phyloP scores from a whole-genome alignment of 2,888 invertebrate species.

The Cataglyphis albicans region DNA sequence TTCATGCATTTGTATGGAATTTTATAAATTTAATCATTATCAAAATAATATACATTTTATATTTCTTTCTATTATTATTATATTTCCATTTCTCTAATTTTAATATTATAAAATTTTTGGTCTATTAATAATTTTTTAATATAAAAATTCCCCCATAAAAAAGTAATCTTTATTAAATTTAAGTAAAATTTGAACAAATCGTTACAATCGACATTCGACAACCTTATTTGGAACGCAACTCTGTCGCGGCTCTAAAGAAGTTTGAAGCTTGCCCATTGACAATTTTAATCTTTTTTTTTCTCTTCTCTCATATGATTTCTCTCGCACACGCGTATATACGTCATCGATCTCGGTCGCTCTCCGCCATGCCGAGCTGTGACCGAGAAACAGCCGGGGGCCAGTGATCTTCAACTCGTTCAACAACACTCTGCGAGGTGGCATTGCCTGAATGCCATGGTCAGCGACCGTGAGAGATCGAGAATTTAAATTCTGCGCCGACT shows the following conservation, averaged over 20 bases:
- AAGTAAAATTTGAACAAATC: neutral
- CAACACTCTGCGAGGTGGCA: conserved; percentile 68
- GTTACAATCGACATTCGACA: neutral
- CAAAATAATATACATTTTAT: neutral
- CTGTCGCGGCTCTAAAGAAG: neutral
- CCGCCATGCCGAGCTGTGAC: conserved; percentile 66
- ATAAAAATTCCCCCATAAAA: neutral
- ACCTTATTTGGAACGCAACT: neutral
- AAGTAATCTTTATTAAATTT: neutral
- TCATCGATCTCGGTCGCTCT: conserved; percentile 68
- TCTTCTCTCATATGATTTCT: neutral
- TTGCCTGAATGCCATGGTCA: conserved; percentile 75
- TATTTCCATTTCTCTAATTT: neutral
- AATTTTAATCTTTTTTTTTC: neutral
- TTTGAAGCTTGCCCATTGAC: neutral
- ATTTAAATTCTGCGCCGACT: conserved; percentile 73
- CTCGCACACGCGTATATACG: conserved; percentile 28
- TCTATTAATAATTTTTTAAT: neutral
- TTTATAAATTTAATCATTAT: neutral
- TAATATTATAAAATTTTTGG: neutral
- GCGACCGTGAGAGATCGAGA: conserved; percentile 74
- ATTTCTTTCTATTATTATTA: neutral
- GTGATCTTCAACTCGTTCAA: conserved; percentile 75
- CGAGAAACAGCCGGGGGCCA: conserved; percentile 65
- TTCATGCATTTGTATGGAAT: neutral